These are phyloP conservation scores for Crossocerus cetratus DNA, from an alignment of 2,888 invertebrate species.

Conservation along the genomic window DNA sequence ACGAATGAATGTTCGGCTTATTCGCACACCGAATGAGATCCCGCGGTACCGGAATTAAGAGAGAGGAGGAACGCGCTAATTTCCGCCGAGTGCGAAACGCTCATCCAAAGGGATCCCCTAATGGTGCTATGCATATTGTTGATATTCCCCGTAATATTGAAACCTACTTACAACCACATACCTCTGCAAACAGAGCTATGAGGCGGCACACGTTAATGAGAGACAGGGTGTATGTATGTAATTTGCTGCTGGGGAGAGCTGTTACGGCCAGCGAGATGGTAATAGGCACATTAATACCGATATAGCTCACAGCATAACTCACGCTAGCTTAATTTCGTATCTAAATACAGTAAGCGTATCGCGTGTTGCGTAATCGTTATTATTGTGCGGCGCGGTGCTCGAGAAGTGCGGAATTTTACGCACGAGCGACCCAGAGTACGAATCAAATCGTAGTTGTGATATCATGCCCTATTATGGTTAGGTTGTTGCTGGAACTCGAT, in stretches of 20 bases:
- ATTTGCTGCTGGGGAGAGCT: slow-evolving; percentile 53
- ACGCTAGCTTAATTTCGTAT: slow-evolving; percentile 42
- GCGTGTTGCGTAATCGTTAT: no score
- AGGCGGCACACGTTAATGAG: slow-evolving; percentile 54
- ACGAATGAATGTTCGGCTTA: no score
- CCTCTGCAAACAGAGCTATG: slow-evolving; percentile 32
- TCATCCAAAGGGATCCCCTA: slow-evolving; percentile 36
- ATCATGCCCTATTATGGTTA: no score
- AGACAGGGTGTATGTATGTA: slow-evolving; percentile 52
- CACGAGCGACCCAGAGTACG: no score
- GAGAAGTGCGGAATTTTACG: no score
- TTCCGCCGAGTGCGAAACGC: slow-evolving; percentile 11
- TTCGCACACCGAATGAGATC: no score
- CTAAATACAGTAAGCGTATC: no score
- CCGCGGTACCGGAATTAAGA: no score
- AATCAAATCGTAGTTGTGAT: no score
- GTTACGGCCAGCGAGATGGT: slow-evolving; percentile 56
- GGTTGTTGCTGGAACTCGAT: slow-evolving; percentile 30
- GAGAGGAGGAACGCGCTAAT: no score
- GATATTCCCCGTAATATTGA: slow-evolving; percentile 4
- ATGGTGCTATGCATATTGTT: slow-evolving; percentile 10
- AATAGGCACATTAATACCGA: slow-evolving; percentile 57
- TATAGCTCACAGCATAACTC: slow-evolving; percentile 45
- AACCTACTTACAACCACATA: slow-evolving; percentile 34
- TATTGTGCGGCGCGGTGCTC: no score